Conservation (phyloP, 2,113 vertebrate genomes). For the Aphelocoma coerulescens region DNA sequence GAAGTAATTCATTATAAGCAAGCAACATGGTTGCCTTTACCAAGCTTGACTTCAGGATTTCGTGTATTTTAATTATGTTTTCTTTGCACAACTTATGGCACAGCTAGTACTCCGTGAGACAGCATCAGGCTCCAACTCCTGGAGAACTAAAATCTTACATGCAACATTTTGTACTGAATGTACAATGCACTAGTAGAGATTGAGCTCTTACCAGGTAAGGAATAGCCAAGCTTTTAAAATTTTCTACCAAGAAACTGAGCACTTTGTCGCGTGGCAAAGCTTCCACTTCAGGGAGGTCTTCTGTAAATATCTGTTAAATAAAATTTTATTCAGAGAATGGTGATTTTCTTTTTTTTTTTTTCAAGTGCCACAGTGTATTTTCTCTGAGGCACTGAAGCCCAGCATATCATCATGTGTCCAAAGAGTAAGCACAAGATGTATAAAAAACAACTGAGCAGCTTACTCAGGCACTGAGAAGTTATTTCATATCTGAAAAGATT, state of each 20-base stretch:
- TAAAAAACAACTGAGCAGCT: not conserved
- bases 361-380: not conserved
- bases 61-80: not conserved
- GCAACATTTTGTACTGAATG: not conserved
- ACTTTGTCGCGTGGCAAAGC: slow-evolving; percentile 86
- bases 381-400: not conserved
- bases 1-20: not conserved
- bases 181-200: not conserved
- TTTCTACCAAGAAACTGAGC: slow-evolving; percentile 89
- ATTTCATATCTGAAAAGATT: not conserved
- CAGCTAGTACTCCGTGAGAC: not conserved
- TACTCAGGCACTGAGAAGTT: not conserved
- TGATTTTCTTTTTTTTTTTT: not conserved
- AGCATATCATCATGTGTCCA: not conserved
- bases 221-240: slow-evolving; percentile 88
- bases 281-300: slow-evolving; percentile 96
- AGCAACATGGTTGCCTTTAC: not conserved
- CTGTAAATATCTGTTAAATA: slow-evolving; percentile 91
- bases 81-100: not conserved
- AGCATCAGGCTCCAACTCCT: not conserved
- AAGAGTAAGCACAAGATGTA: not conserved
- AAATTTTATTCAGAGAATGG: not conserved
- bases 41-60: not conserved
- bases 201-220: slow-evolving; percentile 85
- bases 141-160: not conserved